phyloP scores from a whole-genome alignment of 2,113 vertebrate genomes.

The Myodes glareolus region DNA sequence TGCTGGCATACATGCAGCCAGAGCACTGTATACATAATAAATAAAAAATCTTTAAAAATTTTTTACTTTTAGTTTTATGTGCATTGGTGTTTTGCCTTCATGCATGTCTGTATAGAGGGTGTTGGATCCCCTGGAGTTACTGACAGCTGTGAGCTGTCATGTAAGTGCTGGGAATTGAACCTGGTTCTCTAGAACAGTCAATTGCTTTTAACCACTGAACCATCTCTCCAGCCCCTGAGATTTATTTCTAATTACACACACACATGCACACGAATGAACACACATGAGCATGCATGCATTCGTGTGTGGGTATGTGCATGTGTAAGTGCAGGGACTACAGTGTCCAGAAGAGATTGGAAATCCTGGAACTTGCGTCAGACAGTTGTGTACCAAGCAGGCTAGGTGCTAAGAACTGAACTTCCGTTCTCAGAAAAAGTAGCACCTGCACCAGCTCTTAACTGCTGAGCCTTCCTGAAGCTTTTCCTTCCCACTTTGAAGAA shows the following conservation, averaged over 20 bases:
- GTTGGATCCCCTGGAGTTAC: too few species aligned
- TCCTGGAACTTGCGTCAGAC: neutral
- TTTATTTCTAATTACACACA: neutral
- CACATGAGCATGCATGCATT: rapidly evolving
- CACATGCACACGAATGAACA: too few species aligned
- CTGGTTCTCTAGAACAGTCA: too few species aligned
- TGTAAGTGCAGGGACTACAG: neutral
- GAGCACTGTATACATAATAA: too few species aligned
- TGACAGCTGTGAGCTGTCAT: too few species aligned
- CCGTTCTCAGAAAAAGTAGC: neutral
- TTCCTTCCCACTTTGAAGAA: neutral
- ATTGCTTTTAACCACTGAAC: neutral
- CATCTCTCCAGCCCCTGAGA: neutral
- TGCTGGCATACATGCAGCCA: too few species aligned
- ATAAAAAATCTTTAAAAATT: too few species aligned
- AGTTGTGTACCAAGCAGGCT: neutral
- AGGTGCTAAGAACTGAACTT: neutral
- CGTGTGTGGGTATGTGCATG: too few species aligned
- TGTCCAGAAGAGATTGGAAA: neutral
- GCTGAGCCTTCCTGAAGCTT: neutral
- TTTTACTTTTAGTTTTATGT: too few species aligned
- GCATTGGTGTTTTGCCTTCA: too few species aligned
- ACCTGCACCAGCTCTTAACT: neutral
- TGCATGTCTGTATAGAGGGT: too few species aligned
- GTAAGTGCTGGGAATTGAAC: too few species aligned